Percentiles rank a stretch among this genome's conserved stretches.
Evolutionary conservation across 2,113 vertebrate species (phyloP).

Genomic region (Argyrosomus japonicus): DNA sequence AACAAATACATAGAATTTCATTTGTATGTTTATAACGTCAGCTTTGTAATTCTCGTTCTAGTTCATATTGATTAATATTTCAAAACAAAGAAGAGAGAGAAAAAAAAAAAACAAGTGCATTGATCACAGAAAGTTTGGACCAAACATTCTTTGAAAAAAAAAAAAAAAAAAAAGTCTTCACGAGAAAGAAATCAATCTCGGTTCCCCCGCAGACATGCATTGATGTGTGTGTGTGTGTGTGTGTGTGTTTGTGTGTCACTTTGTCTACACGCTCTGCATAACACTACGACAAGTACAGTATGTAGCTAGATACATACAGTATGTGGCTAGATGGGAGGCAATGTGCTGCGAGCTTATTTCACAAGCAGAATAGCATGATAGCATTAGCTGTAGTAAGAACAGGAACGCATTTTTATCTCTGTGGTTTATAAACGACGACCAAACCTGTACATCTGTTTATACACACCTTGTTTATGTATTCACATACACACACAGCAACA

Average conservation of each 20-base stretch:
- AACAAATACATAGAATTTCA: conserved; percentile 77
- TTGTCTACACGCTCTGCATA: conserved; percentile 55
- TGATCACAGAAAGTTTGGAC: conserved; percentile 60
- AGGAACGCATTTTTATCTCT: conserved; percentile 37
- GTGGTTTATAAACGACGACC: conserved; percentile 26
- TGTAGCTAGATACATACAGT: conserved; percentile 60
- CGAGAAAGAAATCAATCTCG: conserved; percentile 57
- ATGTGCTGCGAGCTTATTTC: conserved; percentile 58
- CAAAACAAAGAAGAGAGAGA: conserved; percentile 43
- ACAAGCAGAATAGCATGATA: conserved; percentile 59
- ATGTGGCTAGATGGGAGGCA: conserved; percentile 48
- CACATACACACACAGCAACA: conserved; percentile 44
- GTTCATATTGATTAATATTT: conserved; percentile 70
- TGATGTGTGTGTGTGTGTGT: conserved; percentile 44
- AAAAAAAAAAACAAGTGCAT: conserved; percentile 63
- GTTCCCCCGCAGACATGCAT: conserved; percentile 71
- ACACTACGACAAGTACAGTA: conserved; percentile 63
- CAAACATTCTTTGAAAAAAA: conserved; percentile 46
- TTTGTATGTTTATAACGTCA: conserved; percentile 71
- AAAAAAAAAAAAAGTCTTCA: conserved; percentile 39
- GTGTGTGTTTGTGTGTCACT: conserved; percentile 29
- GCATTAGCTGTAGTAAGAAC: conserved; percentile 40
- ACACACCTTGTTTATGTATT: conserved; percentile 51
- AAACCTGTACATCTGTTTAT: conserved; percentile 60
- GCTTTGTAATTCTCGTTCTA: conserved; percentile 67